Base-by-base conservation (phyloP, 2,113 vertebrate species). In the Phalacrocorax aristotelis region DNA sequence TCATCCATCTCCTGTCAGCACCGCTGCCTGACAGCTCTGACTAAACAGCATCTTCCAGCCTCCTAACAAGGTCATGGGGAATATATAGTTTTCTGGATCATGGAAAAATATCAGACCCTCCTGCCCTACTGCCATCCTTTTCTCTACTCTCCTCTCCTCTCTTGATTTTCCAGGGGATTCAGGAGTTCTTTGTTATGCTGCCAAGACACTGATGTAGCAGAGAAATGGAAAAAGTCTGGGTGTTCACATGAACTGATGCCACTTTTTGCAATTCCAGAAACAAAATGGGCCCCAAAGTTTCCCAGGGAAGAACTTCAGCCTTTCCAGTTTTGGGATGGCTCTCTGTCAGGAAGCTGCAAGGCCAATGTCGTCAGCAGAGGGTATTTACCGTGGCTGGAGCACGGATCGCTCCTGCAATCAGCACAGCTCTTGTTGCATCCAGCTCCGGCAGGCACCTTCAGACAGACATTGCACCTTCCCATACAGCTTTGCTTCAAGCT, bases 1-100 rank as follows among this genome's bases (percentile, higher is more conserved):
- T 97, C 93, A 91, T 95, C 87, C 89, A 66, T 93, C 93, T 87
- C 66, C 87, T 91, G 83, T 54, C 84, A 91, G 83, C 62, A 38
- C 62, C 4, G 2, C 75, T 16, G 66, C 11, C 92, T 93, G 96
- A 66, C 89, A 91, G 80, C 65, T 29, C 83, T 52, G 83, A 20
- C 74, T 89, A 30, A 96, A 87, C 87, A 87, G 69, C 95, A 94
- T 57, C 89, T 71, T 36, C 89, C 65, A 89, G 70, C 61, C 74
- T 83, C 89, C 93, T 44, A 69, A 74, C 66, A 85, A 94, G 70
- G 92, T 87, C 83, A 80, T 2, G 15, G 51, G 23, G 48, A 95
- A 81, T n/a, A 61, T 38, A 36, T 30, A 52, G 27, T 55, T 82
- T 65, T 91, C 27, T 72, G 80, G 74, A 84, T 87, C 34, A 20